Base-by-base conservation (phyloP, 2,113 vertebrate genomes). In the Panthera tigris region DNA sequence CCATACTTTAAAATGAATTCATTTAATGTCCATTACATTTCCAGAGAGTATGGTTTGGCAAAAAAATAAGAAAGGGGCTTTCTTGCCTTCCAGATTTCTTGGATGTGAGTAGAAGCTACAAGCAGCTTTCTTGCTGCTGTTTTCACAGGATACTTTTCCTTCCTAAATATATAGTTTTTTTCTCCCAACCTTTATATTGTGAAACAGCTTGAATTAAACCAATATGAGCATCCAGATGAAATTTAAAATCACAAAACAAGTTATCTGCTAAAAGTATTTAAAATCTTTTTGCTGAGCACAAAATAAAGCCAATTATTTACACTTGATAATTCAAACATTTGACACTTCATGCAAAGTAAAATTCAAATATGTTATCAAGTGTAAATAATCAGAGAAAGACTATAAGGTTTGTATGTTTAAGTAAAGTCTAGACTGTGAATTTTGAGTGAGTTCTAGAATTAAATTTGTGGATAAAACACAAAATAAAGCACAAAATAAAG, bases 21-120 rank as follows among this genome's bases (percentile, higher is more conserved):
- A 91, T 55, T 91, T 68, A 86, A 48, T 79, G 39, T 76, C 63
- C 79, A 57, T 63, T 91, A 91, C n/a, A 85, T 91, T 85, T 95
- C 33, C 25, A 48, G 23, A 85, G 61, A 86, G 10, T 71, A n/a
- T 50, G 39, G 36, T 57, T 79, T 79, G 50, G 50, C 57, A 36
- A 39, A 71, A 79, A 57, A 78, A 52, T 48, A 94, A 80, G 7
- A 9, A 74, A 81, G 81, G 63, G 39, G 11, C 48, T 81, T 80
- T 73, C 39, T 63, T 89, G 66, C 52, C 11, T 57, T 89, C 11
- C 33, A 81, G 18, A 65, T 89, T 89, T 69, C 93, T 57, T 94
- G 65, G 31, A 45, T 7, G 11, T 82, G 12, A 94, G 74, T n/a
- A 87, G 63, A 94, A 89, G 13, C 19, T 27, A n/a, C 66, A 63